A percentile compares a stretch with the other conserved stretches of the same genome.
Conservation (phyloP, 2,888 invertebrate species). For the Therioaphis trifolii region DNA sequence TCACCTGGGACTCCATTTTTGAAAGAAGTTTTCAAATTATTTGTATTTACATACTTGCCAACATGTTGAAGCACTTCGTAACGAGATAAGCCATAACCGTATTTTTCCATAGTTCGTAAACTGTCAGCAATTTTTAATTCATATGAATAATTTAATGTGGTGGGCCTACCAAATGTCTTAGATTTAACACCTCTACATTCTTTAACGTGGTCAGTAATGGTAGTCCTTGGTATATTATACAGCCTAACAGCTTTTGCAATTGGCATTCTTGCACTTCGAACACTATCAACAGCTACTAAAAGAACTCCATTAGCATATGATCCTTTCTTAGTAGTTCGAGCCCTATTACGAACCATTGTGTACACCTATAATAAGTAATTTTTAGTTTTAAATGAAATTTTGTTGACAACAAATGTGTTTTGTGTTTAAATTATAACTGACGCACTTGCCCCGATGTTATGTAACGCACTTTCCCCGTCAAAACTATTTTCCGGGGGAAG, state of each 20-base stretch:
- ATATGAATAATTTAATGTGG: neutral
- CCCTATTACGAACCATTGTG: too few species aligned
- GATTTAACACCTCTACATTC: constrained; percentile 15
- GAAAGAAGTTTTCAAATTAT: constrained; percentile 39
- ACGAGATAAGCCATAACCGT: constrained; percentile 7
- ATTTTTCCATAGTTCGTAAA: constrained; percentile 17
- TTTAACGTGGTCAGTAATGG: neutral
- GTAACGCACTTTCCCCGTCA: too few species aligned
- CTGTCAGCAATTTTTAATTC: constrained; percentile 24
- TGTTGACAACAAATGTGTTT: too few species aligned
- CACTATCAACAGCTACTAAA: too few species aligned
- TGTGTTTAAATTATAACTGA: too few species aligned
- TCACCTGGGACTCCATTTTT: constrained; percentile 64
- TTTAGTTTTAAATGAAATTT: too few species aligned
- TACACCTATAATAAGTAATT: too few species aligned
- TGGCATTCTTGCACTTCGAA: too few species aligned
- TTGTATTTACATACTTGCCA: neutral
- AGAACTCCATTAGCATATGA: too few species aligned
- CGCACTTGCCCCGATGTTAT: too few species aligned
- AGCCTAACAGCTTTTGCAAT: neutral
- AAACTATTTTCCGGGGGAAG: too few species aligned
- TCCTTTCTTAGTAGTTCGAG: too few species aligned
- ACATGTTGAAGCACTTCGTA: neutral
- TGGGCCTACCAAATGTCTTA: neutral
- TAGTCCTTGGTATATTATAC: constrained; percentile 5